Conservation (phyloP, 2,113 vertebrate species). For the Corythoichthys intestinalis region DNA sequence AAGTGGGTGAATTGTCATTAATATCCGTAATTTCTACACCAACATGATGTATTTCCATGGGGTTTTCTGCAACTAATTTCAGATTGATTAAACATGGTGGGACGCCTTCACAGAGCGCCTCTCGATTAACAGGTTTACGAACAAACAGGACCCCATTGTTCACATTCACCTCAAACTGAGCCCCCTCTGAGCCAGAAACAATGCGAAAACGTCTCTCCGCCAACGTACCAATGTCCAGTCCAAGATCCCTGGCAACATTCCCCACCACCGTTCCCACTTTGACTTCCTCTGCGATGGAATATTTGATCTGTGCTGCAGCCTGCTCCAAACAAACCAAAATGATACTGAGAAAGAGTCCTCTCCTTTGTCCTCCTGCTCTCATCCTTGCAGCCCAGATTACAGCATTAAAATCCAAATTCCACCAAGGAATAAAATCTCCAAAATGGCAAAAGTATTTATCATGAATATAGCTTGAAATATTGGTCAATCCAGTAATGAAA, state of each 20-base stretch:
- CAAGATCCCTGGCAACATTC: slow-evolving; percentile 69
- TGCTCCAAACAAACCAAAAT: not conserved
- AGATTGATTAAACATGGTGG: slow-evolving; percentile 52
- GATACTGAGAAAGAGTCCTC: no score
- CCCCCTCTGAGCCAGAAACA: slow-evolving; percentile 40
- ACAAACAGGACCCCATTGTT: slow-evolving; percentile 67
- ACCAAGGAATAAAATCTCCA: no score
- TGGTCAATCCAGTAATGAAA: no score
- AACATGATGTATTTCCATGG: slow-evolving; percentile 64
- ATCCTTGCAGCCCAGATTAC: not conserved
- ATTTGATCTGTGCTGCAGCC: slow-evolving; percentile 50
- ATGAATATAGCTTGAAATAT: no score
- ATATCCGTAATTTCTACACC: slow-evolving; percentile 60
- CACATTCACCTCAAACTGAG: slow-evolving; percentile 59
- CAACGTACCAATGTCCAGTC: slow-evolving; percentile 48
- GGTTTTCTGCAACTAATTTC: slow-evolving; percentile 64
- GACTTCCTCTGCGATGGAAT: slow-evolving; percentile 60
- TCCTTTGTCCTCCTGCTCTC: not conserved
- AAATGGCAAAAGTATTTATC: no score
- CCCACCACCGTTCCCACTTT: slow-evolving; percentile 61
- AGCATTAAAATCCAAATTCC: no score
- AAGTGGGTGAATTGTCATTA: slow-evolving; percentile 61
- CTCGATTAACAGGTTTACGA: slow-evolving; percentile 58
- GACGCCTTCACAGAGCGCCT: slow-evolving; percentile 45
- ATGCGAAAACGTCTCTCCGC: slow-evolving; percentile 55